Conservation (phyloP, 2,797 vertebrate species). For the Oophaga sylvatica region DNA sequence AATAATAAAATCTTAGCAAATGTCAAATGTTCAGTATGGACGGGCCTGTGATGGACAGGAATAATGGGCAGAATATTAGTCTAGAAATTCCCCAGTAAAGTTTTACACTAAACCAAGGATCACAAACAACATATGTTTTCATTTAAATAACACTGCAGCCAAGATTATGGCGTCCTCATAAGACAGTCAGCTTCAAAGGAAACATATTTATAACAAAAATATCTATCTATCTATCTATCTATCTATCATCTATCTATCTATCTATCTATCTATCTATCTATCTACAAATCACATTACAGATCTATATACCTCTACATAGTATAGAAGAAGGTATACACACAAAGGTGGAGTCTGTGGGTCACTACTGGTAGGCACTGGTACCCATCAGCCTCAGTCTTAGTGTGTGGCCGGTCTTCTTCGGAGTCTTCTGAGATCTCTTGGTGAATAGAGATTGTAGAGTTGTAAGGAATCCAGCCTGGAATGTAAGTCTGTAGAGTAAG, state of each 20-base stretch:
- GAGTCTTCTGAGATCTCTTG: background rate
- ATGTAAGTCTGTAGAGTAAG: background rate
- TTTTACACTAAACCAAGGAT: background rate
- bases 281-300: background rate
- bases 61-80: background rate
- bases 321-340: background rate
- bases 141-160: background rate
- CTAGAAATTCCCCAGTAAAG: background rate
- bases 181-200: background rate
- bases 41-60: background rate
- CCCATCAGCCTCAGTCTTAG: background rate
- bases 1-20: background rate
- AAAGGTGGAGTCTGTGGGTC: background rate
- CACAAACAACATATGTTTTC: background rate
- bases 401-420: background rate
- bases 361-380: background rate
- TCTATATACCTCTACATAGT: background rate
- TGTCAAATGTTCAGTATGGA: background rate
- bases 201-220: background rate
- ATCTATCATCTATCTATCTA: no score
- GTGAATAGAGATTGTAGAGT: background rate
- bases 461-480: background rate
- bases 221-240: no score
- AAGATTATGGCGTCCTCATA: background rate
- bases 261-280: background rate